Conservation (phyloP, 2,888 invertebrate genomes). For the Rotaria socialis region DNA sequence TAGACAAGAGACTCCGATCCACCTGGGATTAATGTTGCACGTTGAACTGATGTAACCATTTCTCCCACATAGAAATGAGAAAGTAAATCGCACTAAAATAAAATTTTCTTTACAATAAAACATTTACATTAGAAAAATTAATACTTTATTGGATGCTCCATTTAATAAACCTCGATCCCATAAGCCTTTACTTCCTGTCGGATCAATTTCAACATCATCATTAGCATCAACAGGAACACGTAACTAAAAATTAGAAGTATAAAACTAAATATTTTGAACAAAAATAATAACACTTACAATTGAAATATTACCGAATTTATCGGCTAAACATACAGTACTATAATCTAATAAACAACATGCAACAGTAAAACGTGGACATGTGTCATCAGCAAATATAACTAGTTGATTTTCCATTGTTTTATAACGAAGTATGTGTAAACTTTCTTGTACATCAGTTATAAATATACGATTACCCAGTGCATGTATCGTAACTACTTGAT, state of each 20-base stretch:
- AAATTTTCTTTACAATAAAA: constrained; percentile 35
- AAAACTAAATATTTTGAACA: not conserved
- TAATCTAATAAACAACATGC: constrained; percentile 76
- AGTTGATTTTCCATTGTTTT: constrained; percentile 91
- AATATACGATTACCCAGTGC: constrained; percentile 88
- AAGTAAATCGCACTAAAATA: constrained; percentile 68
- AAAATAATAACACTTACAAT: constrained; percentile 67
- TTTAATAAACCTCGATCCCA: constrained; percentile 84
- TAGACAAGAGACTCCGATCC: constrained; percentile 94
- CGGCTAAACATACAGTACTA: constrained; percentile 88
- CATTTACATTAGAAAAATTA: not conserved
- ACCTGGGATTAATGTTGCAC: constrained; percentile 90
- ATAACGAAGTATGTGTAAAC: constrained; percentile 88
- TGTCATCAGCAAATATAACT: constrained; percentile 96
- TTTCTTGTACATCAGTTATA: constrained; percentile 85
- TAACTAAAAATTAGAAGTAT: constrained; percentile 18
- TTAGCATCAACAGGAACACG: constrained; percentile 74
- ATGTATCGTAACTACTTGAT: constrained; percentile 84
- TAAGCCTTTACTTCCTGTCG: constrained; percentile 91
- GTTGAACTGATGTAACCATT: constrained; percentile 86
- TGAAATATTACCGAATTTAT: constrained; percentile 93
- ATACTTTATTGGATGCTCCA: constrained; percentile 91
- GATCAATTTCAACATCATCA: constrained; percentile 98
- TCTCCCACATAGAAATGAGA: constrained; percentile 93
- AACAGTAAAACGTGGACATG: constrained; percentile 86